Conservation (phyloP, 2,888 invertebrate genomes). For the Lithophane leautieri region DNA sequence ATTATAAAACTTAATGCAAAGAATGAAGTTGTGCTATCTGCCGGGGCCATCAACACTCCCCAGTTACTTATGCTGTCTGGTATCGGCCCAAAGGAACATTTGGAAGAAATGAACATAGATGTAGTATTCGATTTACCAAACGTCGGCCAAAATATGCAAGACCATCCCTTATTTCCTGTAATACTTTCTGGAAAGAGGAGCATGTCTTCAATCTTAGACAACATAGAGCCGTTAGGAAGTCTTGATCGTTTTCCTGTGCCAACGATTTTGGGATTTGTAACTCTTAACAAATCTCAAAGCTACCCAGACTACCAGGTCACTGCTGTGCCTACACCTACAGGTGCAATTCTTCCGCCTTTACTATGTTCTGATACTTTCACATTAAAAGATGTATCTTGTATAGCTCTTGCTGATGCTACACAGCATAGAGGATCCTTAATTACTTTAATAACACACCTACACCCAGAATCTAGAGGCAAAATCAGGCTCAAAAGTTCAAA, state of each 20-base stretch:
- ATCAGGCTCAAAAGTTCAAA: conserved; percentile 70
- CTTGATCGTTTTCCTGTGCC: conserved; percentile 72
- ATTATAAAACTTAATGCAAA: conserved; percentile 63
- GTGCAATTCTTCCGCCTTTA: conserved; percentile 65
- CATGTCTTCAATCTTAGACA: conserved; percentile 58
- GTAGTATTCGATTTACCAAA: conserved; percentile 70
- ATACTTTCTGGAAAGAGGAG: conserved; percentile 65
- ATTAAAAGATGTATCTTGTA: conserved; percentile 69
- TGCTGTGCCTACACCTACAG: conserved; percentile 66
- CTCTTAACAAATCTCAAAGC: conserved; percentile 72
- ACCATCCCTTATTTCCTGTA: conserved; percentile 74
- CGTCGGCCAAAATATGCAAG: conserved; percentile 78
- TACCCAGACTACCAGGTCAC: conserved; percentile 78
- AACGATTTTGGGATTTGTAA: conserved; percentile 72
- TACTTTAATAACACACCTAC: conserved; percentile 68
- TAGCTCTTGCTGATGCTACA: conserved; percentile 62
- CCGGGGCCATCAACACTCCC: conserved; percentile 78
- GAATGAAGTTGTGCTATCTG: conserved; percentile 78
- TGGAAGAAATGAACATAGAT: conserved; percentile 70
- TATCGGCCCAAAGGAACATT: conserved; percentile 76
- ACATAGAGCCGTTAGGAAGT: conserved; percentile 66
- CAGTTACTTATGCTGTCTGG: conserved; percentile 81
- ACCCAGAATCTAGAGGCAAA: conserved; percentile 76
- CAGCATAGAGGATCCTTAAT: conserved; percentile 61
- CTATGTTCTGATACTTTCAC: conserved; percentile 69